Evolutionary conservation across 2,113 vertebrate genomes (phyloP).

Genomic region (Bombycilla garrulus): DNA sequence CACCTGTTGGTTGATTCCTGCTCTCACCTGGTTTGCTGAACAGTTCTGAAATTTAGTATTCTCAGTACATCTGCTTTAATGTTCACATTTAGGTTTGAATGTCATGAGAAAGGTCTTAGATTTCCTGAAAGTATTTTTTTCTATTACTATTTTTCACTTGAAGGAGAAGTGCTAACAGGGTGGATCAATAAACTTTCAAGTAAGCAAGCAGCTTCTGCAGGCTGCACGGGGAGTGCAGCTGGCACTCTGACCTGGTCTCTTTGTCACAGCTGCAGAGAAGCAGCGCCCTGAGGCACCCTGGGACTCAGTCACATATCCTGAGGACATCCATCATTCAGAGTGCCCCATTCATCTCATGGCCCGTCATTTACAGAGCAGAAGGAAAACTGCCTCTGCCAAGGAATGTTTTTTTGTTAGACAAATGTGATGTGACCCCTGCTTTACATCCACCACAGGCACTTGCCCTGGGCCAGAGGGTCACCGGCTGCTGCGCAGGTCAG

Average conservation of each 20-base stretch:
- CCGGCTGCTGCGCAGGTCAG: accelerated
- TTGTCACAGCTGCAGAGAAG: not conserved
- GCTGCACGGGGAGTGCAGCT: not conserved
- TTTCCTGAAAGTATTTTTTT: not conserved
- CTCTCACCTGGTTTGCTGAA: not conserved
- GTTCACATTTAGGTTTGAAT: not conserved
- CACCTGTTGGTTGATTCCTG: not conserved
- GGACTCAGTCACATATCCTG: not conserved
- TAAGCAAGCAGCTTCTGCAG: not conserved
- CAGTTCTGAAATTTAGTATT: not conserved
- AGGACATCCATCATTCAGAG: not conserved
- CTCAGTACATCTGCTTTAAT: not conserved
- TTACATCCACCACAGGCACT: accelerated
- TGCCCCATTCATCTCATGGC: not conserved
- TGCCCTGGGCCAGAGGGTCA: accelerated
- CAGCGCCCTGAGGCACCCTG: not conserved
- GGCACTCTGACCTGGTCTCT: not conserved
- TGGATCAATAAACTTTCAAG: not conserved
- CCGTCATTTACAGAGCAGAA: not conserved
- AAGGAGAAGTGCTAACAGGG: not conserved
- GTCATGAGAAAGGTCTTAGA: not conserved
- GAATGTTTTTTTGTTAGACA: not conserved
- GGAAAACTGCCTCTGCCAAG: not conserved
- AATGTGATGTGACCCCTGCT: accelerated
- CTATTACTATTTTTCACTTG: not conserved